These are phyloP conservation scores for Diorhabda sublineata DNA, from an alignment of 1,140 invertebrate species.

Conservation along the genomic window DNA sequence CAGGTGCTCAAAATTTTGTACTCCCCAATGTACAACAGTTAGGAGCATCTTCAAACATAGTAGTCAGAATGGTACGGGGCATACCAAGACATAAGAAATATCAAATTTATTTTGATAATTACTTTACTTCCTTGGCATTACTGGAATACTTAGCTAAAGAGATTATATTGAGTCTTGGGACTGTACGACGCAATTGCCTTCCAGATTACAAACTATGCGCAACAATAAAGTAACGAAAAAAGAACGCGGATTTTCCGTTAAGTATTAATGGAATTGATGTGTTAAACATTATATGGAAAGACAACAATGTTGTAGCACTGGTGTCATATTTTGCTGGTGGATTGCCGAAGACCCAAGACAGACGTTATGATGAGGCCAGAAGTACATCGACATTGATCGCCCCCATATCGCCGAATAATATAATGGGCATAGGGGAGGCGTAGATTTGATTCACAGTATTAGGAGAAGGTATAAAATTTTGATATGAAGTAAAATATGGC, in stretches of 20 bases:
- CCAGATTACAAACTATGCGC: conserved; percentile 23
- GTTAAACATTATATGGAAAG: too few species aligned
- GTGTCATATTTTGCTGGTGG: too few species aligned
- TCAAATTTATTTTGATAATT: conserved; percentile 25
- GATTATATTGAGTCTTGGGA: conserved; percentile 28
- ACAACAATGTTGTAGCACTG: too few species aligned
- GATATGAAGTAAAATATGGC: too few species aligned
- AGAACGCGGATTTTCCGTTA: neutral
- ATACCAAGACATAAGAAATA: conserved; percentile 21
- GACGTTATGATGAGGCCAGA: too few species aligned
- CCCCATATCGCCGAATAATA: too few species aligned
- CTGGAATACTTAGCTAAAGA: conserved; percentile 27
- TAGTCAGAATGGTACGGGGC: conserved; percentile 14
- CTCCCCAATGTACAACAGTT: conserved; percentile 18
- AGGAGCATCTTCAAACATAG: conserved; percentile 22
- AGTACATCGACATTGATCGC: too few species aligned
- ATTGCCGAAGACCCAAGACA: too few species aligned
- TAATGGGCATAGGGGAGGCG: too few species aligned
- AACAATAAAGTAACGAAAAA: conserved; percentile 24
- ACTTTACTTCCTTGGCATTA: conserved; percentile 21
- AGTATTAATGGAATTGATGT: too few species aligned
- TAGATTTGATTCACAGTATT: too few species aligned
- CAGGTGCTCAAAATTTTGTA: conserved; percentile 9
- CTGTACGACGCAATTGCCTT: conserved; percentile 25
- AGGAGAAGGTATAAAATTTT: too few species aligned